Evolutionary conservation across 2,113 vertebrate species (phyloP), one percentile per base, ranked within the genome.

Genomic region (human): DNA sequence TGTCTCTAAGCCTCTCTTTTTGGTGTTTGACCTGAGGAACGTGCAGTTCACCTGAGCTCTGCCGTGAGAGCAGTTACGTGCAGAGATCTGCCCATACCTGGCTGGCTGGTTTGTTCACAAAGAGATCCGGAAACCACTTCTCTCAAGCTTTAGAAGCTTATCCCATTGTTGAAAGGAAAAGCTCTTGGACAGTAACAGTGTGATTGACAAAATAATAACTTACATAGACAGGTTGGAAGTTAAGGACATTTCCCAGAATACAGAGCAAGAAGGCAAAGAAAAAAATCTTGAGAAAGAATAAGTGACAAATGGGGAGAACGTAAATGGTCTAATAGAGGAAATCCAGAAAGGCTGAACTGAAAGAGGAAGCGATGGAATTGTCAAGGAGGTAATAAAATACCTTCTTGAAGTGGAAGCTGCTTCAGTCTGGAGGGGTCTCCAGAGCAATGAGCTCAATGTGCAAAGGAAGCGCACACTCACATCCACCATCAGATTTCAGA

Each of bases 1-100:
- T 0, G 12, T 32, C 57, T 43, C 50, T 0, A 12, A 11, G 32
- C 16, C 14, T 76, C 8, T 16, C 30, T 18, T 25, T 48, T 1
- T 4, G 5, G 13, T 6, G 13, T 52, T 3, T 30, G 35, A 22
- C 48, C 48, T 5, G 23, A 76, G 76, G 57, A 59, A 17, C 17
- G 1, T 0, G 1, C n/a, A 2, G 12, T 3, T 3, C 8, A 4
- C 30, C 0, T 5, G 66, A 90, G 76, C 23, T 13, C 64, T 55
- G 52, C 22, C 9, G 3, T 23, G 52, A 84, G 12, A 40, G 59
- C n/a, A 22, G 90, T 14, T 20, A 6, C 1, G 17, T 3, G 45
- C 20, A 50, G 40, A 76, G 23, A 59, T 66, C 40, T 22, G 68
- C 32, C 84, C 35, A 0, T 1, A 6, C 23, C 1, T 0, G 5